Conservation (phyloP, 2,888 invertebrate genomes). For the Nomada lathburiana region DNA sequence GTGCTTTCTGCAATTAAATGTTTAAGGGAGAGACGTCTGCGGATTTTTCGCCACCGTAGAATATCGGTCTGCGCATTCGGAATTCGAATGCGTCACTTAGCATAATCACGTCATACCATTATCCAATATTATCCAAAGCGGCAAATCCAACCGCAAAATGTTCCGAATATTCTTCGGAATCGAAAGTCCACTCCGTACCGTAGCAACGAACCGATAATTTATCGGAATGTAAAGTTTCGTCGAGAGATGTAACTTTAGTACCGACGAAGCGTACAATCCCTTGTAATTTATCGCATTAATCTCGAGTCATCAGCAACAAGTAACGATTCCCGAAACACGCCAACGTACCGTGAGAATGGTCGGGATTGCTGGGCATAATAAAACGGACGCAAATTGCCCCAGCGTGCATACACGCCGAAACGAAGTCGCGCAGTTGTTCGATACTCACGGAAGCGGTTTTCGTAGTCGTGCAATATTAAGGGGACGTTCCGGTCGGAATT, state of each 20-base stretch:
- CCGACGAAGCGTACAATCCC: background rate
- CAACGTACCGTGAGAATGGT: slow-evolving; percentile 21
- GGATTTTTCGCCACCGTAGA: background rate
- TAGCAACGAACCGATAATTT: too few species aligned
- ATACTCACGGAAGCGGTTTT: slow-evolving; percentile 61
- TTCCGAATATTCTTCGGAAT: too few species aligned
- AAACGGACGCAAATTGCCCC: slow-evolving; percentile 54
- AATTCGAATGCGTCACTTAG: background rate
- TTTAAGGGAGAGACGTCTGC: slow-evolving; percentile 26
- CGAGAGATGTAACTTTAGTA: background rate
- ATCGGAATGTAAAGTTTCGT: background rate
- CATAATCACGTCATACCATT: background rate
- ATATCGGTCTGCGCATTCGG: background rate
- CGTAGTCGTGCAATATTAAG: slow-evolving; percentile 63
- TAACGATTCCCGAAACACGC: background rate
- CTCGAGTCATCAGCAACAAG: slow-evolving; percentile 37
- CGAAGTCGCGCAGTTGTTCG: slow-evolving; percentile 48
- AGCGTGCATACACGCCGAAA: slow-evolving; percentile 30
- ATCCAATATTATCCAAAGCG: background rate
- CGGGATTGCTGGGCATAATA: slow-evolving; percentile 46
- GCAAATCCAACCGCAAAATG: too few species aligned
- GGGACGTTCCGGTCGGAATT: slow-evolving; percentile 51
- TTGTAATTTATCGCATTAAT: slow-evolving; percentile 18
- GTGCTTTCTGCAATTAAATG: slow-evolving; percentile 48
- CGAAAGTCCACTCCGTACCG: too few species aligned